Percentiles rank a stretch among this genome's conserved stretches.
phyloP scores from a whole-genome alignment of 2,888 invertebrate genomes.

The Ypsolopha scabrella region DNA sequence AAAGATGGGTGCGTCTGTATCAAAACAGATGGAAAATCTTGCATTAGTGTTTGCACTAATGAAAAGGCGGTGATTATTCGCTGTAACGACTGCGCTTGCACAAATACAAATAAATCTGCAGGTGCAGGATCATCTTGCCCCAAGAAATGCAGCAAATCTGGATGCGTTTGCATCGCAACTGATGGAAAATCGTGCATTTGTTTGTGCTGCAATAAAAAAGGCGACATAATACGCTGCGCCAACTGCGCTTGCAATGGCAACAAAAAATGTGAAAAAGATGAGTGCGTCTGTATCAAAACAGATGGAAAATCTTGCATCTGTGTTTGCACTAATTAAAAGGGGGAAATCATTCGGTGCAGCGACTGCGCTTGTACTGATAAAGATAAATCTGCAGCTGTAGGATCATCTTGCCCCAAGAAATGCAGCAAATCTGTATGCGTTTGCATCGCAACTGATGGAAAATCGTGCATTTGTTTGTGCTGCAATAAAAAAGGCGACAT shows the following conservation, averaged over 20 bases:
- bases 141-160: constrained; percentile 13
- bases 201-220: constrained; percentile 15
- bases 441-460: constrained; percentile 16
- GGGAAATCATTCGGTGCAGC: constrained; percentile 11
- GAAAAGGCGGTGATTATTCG: constrained; percentile 5
- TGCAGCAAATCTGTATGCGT: constrained; percentile 15
- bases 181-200: constrained; percentile 19
- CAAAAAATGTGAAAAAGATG: constrained; percentile 9
- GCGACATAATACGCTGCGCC: constrained; percentile 17
- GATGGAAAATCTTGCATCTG: constrained; percentile 8
- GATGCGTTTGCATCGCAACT: constrained; percentile 16
- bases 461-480: constrained; percentile 19
- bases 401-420: not conserved
- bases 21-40: constrained; percentile 5
- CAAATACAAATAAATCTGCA: not conserved
- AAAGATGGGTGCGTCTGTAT: constrained; percentile 11
- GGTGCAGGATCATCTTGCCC: not conserved
- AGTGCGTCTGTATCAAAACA: constrained; percentile 11
- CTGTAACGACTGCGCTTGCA: not conserved
- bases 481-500: constrained; percentile 15
- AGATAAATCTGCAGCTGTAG: not conserved
- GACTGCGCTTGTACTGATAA: not conserved
- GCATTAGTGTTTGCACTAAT: constrained; percentile 10
- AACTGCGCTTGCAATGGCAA: constrained; percentile 20
- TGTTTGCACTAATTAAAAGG: constrained; percentile 10